These are phyloP conservation scores for Caerostris extrusa DNA, from an alignment of 1,140 invertebrate species.

Conservation along the genomic window DNA sequence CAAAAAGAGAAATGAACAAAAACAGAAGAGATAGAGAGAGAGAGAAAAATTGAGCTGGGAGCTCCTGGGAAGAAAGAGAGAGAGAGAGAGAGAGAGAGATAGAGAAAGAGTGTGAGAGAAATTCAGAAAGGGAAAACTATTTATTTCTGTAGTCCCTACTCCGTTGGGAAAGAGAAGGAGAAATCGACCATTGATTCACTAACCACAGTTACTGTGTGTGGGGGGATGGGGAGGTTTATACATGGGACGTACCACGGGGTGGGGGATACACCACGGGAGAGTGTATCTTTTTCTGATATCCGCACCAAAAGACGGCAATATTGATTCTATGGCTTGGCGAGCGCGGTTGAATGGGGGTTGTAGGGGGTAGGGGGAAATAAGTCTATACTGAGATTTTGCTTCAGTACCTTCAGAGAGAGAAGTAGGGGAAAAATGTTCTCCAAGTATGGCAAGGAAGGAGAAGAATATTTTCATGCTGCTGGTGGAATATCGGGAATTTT, in stretches of 20 bases:
- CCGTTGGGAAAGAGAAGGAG: constrained; percentile 54
- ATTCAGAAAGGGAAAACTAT: constrained; percentile 76
- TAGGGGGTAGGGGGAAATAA: constrained; percentile 12
- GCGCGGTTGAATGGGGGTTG: constrained; percentile 13
- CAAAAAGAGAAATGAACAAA: constrained; percentile 15
- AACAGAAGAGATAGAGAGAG: constrained; percentile 6
- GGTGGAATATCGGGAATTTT: constrained; percentile 60
- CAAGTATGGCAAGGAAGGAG: constrained; percentile 34
- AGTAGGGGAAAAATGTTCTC: constrained; percentile 42
- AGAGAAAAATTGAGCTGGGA: constrained; percentile 13
- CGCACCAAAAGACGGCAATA: constrained; percentile 73
- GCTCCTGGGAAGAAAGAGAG: constrained; percentile 39
- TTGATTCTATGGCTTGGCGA: constrained; percentile 70
- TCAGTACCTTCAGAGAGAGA: constrained; percentile 66
- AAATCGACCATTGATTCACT: constrained; percentile 77
- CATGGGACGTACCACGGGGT: constrained; percentile 52
- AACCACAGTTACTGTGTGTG: constrained; percentile 69
- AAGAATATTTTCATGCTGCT: constrained; percentile 70
- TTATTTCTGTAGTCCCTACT: constrained; percentile 75
- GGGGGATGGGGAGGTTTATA: not conserved
- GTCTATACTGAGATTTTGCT: constrained; percentile 77
- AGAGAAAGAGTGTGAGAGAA: constrained; percentile 54
- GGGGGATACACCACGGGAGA: constrained; percentile 59
- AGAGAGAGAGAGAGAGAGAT: constrained; percentile 40
- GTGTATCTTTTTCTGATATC: constrained; percentile 76